phyloP scores from a whole-genome alignment of 2,113 vertebrate species.

The Centropus bengalensis region DNA sequence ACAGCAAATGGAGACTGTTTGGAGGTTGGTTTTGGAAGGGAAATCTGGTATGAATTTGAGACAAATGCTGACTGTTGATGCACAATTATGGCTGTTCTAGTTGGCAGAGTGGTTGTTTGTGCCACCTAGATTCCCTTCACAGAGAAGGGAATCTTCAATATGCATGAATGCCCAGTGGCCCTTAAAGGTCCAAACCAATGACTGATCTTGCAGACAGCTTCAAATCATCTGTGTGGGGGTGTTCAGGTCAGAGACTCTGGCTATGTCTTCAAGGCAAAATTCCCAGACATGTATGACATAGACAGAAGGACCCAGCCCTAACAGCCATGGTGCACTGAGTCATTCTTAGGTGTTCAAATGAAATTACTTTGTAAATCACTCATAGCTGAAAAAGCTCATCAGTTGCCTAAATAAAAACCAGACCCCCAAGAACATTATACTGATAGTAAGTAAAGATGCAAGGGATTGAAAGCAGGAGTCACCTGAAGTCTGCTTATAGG shows the following conservation, averaged over 20 bases:
- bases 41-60: background rate
- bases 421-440: background rate
- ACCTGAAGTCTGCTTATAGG: background rate
- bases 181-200: background rate
- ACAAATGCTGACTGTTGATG: background rate
- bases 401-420: background rate
- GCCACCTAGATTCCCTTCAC: background rate
- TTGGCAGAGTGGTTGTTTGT: background rate
- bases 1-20: background rate
- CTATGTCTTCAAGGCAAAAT: background rate
- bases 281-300: background rate
- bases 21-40: background rate
- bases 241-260: background rate
- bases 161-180: background rate
- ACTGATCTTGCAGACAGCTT: background rate
- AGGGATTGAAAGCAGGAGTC: background rate
- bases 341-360: background rate
- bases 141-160: background rate
- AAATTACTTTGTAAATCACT: background rate
- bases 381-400: background rate
- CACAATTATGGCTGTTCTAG: accelerated
- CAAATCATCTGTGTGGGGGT: background rate
- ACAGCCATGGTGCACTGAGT: background rate
- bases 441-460: background rate
- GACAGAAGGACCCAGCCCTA: background rate